Base-by-base conservation (phyloP, 1,140 invertebrate genomes). In the Lasaia peninsularis region DNA sequence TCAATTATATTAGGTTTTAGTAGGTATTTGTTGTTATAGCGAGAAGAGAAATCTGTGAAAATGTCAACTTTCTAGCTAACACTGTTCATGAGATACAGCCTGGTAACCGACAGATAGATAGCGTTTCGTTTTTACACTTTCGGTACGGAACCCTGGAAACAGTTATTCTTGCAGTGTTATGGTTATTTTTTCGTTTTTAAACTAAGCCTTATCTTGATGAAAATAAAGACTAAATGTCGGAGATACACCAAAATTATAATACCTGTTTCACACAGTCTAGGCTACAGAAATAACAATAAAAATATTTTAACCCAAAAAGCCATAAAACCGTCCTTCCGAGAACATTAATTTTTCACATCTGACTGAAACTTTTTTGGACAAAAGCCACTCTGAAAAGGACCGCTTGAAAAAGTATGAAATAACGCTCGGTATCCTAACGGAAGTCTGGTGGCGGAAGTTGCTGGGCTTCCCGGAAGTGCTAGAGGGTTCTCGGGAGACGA, bases 391-490 rank as follows among this genome's bases (percentile, higher is more conserved):
- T 64, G 63, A 63, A 72, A 67, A 73, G 75, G 66, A 69, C 73
- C 74, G 75, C 78, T 83, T 81, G 73, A 75, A 75, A 85, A 80
- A 73, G 71, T 77, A 74, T 71, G 71, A 79, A 82, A 83, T 76
- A 82, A 81, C 70, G 66, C 69, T 60, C 73, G 69, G 75, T 71
- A 78, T 76, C 71, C 74, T 72, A 78, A 69, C 74, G 81, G 81
- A 87, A 82, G 78, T 66, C 63, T 65, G 69, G 73, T 66, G 72
- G 66, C 79, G 80, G 83, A 86, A 83, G 80, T 80, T 78, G 69
- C 74, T 79, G 73, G 80, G 75, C 74, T 80, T 82, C 81, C 81
- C 80, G 84, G 84, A 87, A 73, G 71, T 59, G 69, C 71, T 78
- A 63, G 69, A 79, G 84, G 77, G 72, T 67, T 60, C 75, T 73